These are phyloP conservation scores for human DNA, from an alignment of 2,113 vertebrate species.

Conservation along the genomic window DNA sequence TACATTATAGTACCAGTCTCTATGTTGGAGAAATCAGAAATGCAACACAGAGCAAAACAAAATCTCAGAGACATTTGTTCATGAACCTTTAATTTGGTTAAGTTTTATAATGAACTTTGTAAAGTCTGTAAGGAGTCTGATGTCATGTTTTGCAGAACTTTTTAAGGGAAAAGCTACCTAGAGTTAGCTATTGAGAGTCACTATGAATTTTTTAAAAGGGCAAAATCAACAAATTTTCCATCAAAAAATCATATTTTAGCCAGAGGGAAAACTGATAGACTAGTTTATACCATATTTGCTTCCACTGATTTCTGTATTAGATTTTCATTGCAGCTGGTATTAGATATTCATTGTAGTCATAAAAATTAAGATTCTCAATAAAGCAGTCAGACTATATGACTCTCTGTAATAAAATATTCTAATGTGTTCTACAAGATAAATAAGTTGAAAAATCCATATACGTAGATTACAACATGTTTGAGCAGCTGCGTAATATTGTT, in stretches of 20 bases:
- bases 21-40: slow-evolving; percentile 28
- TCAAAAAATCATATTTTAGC: neutral
- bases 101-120: slow-evolving; percentile 46
- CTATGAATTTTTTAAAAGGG: neutral
- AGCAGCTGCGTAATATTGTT: neutral
- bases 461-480: neutral
- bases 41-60: slow-evolving; percentile 22
- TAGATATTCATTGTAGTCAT: neutral
- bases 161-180: slow-evolving; percentile 44
- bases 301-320: neutral
- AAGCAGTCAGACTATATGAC: neutral
- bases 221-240: neutral
- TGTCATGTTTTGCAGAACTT: slow-evolving; percentile 10
- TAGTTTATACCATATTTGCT: neutral
- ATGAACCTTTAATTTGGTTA: slow-evolving; percentile 70
- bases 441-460: neutral
- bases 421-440: neutral
- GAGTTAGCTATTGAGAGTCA: neutral
- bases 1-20: neutral
- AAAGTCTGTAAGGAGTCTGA: slow-evolving; percentile 45
- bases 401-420: slow-evolving; percentile 8
- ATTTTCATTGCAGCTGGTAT: slow-evolving; percentile 22
- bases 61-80: slow-evolving; percentile 42
- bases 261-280: neutral
- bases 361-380: slow-evolving; percentile 38